Conservation (phyloP, 1,140 invertebrate genomes). For the Orchesella cincta region DNA sequence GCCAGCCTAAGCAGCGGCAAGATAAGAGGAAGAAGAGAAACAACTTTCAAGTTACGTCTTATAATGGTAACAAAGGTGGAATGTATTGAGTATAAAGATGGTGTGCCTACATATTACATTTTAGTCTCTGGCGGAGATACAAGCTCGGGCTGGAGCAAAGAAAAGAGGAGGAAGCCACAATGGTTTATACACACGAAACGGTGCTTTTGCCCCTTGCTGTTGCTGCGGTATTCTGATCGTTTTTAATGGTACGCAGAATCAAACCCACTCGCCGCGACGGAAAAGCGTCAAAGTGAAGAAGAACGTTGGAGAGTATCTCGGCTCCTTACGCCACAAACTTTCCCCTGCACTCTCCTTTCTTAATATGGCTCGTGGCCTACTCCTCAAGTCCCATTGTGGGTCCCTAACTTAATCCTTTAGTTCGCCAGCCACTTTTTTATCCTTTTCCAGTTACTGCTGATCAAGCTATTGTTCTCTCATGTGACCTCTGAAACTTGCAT, state of each 20-base stretch:
- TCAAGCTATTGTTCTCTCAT: no score
- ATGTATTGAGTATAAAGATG: no score
- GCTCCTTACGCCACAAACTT: not conserved
- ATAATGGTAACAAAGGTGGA: not conserved
- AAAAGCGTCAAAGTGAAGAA: not conserved
- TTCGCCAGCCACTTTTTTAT: not conserved
- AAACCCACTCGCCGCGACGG: not conserved
- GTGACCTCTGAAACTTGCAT: no score
- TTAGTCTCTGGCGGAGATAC: no score
- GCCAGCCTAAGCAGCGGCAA: not conserved
- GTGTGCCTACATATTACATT: no score
- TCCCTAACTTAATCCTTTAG: not conserved
- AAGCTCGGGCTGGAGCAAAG: no score
- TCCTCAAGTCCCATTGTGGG: not conserved
- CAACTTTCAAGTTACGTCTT: not conserved
- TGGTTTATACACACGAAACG: not conserved
- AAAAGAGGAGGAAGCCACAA: not conserved
- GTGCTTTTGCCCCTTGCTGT: not conserved
- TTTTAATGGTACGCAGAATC: slow-evolving; percentile 17
- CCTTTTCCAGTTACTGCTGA: not conserved
- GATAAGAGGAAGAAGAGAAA: not conserved
- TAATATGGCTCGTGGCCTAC: not conserved
- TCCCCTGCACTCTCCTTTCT: not conserved
- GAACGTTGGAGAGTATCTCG: not conserved
- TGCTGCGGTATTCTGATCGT: not conserved